Percentiles rank a stretch among this genome's conserved stretches.
phyloP scores from a whole-genome alignment of 2,797 vertebrate genomes.

The Petrocephalus schoutedeni region DNA sequence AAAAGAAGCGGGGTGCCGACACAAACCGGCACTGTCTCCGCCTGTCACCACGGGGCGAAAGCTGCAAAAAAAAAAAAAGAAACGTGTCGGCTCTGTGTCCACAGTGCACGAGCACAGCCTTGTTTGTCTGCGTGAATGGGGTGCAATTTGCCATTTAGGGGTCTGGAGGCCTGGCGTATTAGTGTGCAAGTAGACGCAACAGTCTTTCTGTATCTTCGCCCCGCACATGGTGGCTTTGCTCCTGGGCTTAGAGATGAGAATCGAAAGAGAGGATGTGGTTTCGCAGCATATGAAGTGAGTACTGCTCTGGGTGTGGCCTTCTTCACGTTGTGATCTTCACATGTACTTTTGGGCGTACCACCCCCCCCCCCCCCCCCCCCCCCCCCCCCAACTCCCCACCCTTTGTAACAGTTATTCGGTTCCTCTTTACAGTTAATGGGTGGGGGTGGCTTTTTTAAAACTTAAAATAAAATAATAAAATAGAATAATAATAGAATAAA shows the following conservation, averaged over 20 bases:
- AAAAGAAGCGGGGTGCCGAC: neutral
- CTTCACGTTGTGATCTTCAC: neutral
- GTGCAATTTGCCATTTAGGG: neutral
- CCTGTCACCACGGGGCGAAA: neutral
- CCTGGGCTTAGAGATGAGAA: neutral
- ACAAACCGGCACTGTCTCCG: neutral
- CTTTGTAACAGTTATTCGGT: neutral
- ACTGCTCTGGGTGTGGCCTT: neutral
- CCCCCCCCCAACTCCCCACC: neutral
- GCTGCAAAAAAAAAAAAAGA: neutral
- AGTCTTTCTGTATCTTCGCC: neutral
- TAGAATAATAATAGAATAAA: too few species aligned
- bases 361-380: neutral
- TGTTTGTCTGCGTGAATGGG: neutral
- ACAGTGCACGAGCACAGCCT: neutral
- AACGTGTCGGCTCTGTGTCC: neutral
- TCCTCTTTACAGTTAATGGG: conserved; percentile 5
- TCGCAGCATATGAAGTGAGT: neutral
- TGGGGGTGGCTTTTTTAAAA: neutral
- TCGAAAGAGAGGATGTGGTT: conserved; percentile 23
- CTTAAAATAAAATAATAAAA: neutral
- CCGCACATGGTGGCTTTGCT: neutral
- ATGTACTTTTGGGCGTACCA: neutral
- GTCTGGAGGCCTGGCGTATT: neutral
- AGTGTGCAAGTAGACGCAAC: neutral